Evolutionary conservation across 2,797 vertebrate species (phyloP).

Genomic region (Melanogrammus aeglefinus): DNA sequence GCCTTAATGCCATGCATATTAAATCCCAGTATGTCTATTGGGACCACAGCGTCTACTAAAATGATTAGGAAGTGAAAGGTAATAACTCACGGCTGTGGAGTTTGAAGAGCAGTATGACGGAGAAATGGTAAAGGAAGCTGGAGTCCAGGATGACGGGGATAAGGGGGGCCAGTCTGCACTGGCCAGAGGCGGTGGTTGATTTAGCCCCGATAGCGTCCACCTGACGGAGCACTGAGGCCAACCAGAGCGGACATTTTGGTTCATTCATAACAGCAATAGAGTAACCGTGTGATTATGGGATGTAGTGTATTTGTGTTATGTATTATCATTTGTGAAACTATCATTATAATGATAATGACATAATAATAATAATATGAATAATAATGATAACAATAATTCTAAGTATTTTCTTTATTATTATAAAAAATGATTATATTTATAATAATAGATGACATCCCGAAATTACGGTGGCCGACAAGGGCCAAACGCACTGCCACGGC

Average conservation of each 20-base stretch:
- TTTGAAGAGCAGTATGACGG: conserved; percentile 90
- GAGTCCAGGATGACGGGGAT: conserved; percentile 92
- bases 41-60: no score
- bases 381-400: background rate
- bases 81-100: conserved; percentile 91
- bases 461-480: no score
- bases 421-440: background rate
- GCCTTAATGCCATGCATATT: background rate
- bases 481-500: no score
- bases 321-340: background rate
- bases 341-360: background rate
- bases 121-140: conserved; percentile 94
- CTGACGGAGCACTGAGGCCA: conserved; percentile 66
- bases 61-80: background rate
- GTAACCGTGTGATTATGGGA: background rate
- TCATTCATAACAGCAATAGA: background rate
- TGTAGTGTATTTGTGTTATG: background rate
- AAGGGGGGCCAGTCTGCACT: conserved; percentile 90
- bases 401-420: background rate
- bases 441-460: background rate
- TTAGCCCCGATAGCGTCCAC: conserved; percentile 70
- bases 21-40: background rate
- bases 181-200: conserved; percentile 77
- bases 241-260: background rate
- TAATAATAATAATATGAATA: background rate